Percentiles rank a stretch among this genome's conserved stretches.
These are phyloP conservation scores for Lepidurus arcticus DNA, from an alignment of 1,140 invertebrate species.

Conservation along the genomic window DNA sequence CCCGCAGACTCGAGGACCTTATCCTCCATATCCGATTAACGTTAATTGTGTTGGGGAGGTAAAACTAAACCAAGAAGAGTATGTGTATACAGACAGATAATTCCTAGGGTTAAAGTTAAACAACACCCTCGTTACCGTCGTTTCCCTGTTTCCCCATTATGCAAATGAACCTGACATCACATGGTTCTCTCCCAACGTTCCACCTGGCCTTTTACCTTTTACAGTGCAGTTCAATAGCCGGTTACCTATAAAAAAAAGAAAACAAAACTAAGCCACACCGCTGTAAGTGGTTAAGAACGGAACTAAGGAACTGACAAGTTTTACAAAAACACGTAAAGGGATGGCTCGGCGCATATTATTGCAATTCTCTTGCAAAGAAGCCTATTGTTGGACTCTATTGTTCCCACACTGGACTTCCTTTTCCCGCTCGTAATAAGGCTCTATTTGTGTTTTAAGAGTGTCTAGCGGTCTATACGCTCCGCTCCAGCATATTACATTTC, in stretches of 20 bases:
- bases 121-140: neutral
- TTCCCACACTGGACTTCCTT: slow-evolving; percentile 9
- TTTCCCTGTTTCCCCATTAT: neutral
- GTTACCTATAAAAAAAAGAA: neutral
- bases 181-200: neutral
- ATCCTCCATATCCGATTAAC: neutral
- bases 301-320: slow-evolving; percentile 2
- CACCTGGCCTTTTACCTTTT: neutral
- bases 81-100: neutral
- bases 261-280: neutral
- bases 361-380: neutral
- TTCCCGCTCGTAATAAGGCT: neutral
- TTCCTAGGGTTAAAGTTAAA: slow-evolving; percentile 8
- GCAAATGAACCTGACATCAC: slow-evolving; percentile 16
- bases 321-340: slow-evolving; percentile 5
- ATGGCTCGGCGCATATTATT: neutral
- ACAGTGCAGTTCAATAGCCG: neutral
- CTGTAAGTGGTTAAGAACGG: neutral
- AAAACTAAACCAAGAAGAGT: neutral
- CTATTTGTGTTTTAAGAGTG: slow-evolving; percentile 4
- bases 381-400: slow-evolving; percentile 4
- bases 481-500: neutral
- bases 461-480: neutral
- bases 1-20: too few species aligned
- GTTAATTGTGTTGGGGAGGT: neutral